These are phyloP conservation scores for Crotalus horridus DNA, from an alignment of 2,113 vertebrate genomes.

Conservation along the genomic window DNA sequence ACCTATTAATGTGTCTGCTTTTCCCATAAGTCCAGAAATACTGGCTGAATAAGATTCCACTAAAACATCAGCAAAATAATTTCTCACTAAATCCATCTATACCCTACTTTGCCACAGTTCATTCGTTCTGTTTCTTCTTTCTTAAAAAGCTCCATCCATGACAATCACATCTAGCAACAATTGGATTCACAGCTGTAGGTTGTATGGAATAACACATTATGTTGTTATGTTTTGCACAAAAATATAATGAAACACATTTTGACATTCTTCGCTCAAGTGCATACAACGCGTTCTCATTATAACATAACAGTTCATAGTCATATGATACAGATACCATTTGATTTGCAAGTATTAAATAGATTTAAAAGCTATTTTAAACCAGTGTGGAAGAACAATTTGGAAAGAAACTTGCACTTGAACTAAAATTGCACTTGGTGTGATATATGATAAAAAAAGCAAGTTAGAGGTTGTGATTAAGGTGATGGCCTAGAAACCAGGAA, in stretches of 20 bases:
- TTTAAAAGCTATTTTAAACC: constrained; percentile 7
- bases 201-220: neutral
- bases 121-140: neutral
- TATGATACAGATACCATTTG: neutral
- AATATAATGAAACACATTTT: neutral
- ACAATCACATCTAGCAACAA: neutral
- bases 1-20: neutral
- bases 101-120: neutral
- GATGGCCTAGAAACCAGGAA: neutral
- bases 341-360: constrained; percentile 22
- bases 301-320: neutral
- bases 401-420: constrained; percentile 12
- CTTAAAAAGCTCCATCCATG: neutral
- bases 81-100: neutral
- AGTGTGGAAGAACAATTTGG: neutral
- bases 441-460: constrained; percentile 1
- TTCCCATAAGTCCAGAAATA: neutral
- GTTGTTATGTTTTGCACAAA: neutral
- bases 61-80: neutral
- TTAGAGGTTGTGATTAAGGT: neutral
- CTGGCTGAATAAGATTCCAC: neutral
- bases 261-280: neutral
- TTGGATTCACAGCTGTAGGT: neutral
- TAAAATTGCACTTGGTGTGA: constrained; percentile 12
- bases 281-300: neutral